Evolutionary conservation across 2,797 vertebrate genomes (phyloP), one percentile per base, ranked within the genome.

Genomic region (Ceryle rudis): DNA sequence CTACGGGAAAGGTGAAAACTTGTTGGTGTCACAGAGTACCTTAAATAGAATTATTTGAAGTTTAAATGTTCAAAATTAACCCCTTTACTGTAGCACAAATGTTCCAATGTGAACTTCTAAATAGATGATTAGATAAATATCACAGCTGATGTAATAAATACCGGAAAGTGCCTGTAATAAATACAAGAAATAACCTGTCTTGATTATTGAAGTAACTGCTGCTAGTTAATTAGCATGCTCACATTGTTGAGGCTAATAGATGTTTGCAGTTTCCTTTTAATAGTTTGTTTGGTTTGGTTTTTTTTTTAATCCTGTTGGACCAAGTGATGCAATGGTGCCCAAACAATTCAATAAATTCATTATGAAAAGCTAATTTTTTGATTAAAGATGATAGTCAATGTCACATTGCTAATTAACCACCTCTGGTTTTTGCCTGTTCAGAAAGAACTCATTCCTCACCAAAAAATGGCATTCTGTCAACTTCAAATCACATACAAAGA

Each of bases 151-250:
- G 77, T 54, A 89, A 94, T 72, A 95, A 96, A 96, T 95, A 89
- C 84, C 84, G 94, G 85, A 85, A 91, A 87, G 81, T 2, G 4
- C 33, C 41, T 26, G 93, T 93, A 94, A 95, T 73, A 91, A 94
- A 91, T 75, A 70, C 91, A 95, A 94, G 93, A 94, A 96, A 87
- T 82, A 93, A 95, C 92, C 67, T 93, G 90, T 61, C 90, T 90
- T 58, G 44, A 74, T 88, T 86, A 74, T 90, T 92, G 29, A 86
- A 26, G 69, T 54, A 84, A 64, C 41, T 78, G 46, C 66, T 71
- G 41, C 58, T 69, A 29, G 65, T 67, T 92, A 74, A 93, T 94
- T 75, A 89, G 41, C 62, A n/a, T 29, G 17, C 21, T 69, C 1
- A 5, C 28, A 6, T 31, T 5, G 8, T 54, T 73, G 72, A 49